Conservation (phyloP, 2,113 vertebrate species). For the Sylvilagus bachmani region DNA sequence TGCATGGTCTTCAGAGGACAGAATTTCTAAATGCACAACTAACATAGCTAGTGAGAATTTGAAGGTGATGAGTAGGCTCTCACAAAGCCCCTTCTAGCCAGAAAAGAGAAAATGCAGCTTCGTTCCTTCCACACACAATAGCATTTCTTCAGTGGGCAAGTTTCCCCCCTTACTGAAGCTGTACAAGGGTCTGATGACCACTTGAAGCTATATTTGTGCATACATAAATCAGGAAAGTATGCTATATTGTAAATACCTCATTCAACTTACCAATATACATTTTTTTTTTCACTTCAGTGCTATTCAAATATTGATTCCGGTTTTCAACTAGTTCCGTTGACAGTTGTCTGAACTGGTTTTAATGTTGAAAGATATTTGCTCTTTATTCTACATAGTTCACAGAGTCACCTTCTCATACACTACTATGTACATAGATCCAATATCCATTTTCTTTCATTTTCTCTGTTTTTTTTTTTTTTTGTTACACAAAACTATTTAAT, state of each 20-base stretch:
- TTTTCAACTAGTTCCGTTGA: not conserved
- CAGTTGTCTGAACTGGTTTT: not conserved
- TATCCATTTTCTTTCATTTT: not conserved
- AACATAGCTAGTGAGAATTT: not conserved
- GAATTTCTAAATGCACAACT: not conserved
- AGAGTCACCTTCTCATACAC: not conserved
- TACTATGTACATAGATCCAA: not conserved
- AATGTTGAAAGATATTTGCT: not conserved
- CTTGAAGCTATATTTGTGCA: not conserved
- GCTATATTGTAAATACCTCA: not conserved
- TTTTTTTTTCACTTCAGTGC: not conserved
- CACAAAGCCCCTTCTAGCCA: not conserved
- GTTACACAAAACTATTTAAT: not conserved
- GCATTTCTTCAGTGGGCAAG: not conserved
- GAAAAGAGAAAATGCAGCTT: not conserved
- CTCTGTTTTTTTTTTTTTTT: not conserved
- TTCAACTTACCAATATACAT: not conserved
- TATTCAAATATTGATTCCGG: not conserved
- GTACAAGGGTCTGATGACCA: not conserved
- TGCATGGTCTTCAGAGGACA: not conserved
- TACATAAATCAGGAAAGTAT: not conserved
- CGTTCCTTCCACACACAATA: not conserved
- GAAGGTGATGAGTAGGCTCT: not conserved
- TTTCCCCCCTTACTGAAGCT: not conserved
- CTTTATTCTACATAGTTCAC: not conserved